Conservation (phyloP, 2,113 vertebrate genomes). For the Pseudorectes ferrugineus region DNA sequence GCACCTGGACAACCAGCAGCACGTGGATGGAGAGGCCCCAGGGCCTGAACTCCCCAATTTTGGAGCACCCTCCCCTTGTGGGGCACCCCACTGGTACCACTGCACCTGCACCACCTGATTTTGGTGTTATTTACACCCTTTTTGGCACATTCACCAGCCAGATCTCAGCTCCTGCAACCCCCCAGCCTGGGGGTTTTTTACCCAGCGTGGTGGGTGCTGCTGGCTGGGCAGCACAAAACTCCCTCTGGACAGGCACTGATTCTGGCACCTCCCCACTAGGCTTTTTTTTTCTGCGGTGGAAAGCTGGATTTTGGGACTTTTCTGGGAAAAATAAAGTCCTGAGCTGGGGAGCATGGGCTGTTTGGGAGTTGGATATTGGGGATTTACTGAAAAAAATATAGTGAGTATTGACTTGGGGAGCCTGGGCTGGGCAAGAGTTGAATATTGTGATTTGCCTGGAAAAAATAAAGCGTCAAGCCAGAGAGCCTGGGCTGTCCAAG, state of each 20-base stretch:
- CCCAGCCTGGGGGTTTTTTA: background rate
- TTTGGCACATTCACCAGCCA: background rate
- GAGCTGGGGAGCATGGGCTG: background rate
- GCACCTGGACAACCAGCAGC: background rate
- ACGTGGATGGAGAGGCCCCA: background rate
- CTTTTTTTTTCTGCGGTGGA: background rate
- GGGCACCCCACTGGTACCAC: background rate
- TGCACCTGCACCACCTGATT: background rate
- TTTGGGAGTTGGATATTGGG: background rate
- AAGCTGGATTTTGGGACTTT: background rate
- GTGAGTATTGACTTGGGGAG: background rate
- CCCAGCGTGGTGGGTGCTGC: background rate
- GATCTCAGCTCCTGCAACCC: background rate
- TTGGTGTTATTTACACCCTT: background rate
- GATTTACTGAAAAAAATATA: background rate
- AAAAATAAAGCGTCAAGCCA: background rate
- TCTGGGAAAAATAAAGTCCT: background rate
- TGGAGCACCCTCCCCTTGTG: background rate
- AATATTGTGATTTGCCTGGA: background rate
- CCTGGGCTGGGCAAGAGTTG: background rate
- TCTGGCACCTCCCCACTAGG: rapidly evolving
- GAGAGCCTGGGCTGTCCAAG: background rate
- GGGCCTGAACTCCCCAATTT: background rate
- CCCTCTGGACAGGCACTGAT: rapidly evolving
- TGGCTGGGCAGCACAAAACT: background rate